Conservation (phyloP, 2,888 invertebrate genomes). For the Eilema griseolum region DNA sequence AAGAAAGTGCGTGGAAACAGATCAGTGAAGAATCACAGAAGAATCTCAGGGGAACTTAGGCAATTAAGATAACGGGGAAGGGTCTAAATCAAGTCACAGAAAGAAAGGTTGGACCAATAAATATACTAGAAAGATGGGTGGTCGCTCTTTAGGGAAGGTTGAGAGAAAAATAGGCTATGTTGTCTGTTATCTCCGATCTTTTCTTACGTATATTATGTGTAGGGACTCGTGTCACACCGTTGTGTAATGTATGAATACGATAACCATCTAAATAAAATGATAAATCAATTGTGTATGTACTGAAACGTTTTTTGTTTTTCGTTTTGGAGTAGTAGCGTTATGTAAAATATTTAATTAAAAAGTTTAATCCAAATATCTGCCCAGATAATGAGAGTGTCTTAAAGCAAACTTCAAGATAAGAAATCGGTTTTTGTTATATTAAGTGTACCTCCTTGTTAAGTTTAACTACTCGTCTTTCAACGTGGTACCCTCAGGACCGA, state of each 20-base stretch:
- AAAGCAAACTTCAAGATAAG: too few species aligned
- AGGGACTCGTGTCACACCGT: slow-evolving; percentile 48
- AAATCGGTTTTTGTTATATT: neutral
- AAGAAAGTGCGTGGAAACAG: slow-evolving; percentile 55
- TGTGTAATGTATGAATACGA: neutral
- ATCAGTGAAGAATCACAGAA: slow-evolving; percentile 53
- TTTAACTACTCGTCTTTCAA: too few species aligned
- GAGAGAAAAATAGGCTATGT: slow-evolving; percentile 78
- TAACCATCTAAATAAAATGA: slow-evolving; percentile 39
- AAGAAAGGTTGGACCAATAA: slow-evolving; percentile 77
- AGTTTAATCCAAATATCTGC: neutral
- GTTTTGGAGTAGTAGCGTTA: neutral
- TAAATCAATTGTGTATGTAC: neutral
- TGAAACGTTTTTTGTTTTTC: neutral
- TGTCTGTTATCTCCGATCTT: slow-evolving; percentile 71
- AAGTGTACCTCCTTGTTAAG: too few species aligned
- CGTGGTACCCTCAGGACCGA: too few species aligned
- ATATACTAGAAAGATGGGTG: slow-evolving; percentile 74
- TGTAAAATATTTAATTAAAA: neutral
- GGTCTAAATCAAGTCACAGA: slow-evolving; percentile 78
- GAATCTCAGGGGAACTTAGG: slow-evolving; percentile 68
- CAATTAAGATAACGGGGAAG: slow-evolving; percentile 78
- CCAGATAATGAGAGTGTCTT: neutral
- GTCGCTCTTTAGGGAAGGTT: slow-evolving; percentile 67
- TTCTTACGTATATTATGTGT: slow-evolving; percentile 65